A percentile compares a stretch with the other conserved stretches of the same genome.
These are phyloP conservation scores for Clavelina lepadiformis DNA, from an alignment of 23 tunicate species.

Conservation along the genomic window DNA sequence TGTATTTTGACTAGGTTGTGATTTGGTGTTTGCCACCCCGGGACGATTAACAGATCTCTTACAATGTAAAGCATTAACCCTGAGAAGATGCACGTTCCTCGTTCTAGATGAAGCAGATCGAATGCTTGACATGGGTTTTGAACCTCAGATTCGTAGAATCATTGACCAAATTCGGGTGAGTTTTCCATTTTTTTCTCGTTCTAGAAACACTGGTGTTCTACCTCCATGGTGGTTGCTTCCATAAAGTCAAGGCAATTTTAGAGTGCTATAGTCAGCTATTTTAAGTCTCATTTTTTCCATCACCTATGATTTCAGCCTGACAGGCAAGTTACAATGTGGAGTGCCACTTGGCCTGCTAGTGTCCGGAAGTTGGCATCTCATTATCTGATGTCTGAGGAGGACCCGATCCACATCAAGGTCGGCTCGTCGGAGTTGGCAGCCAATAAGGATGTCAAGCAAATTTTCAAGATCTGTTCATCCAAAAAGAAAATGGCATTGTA, in stretches of 20 bases:
- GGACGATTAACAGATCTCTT: slow-evolving; percentile 84
- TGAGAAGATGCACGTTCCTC: slow-evolving; percentile 52
- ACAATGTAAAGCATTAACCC: slow-evolving; percentile 14
- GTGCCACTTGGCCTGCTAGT: slow-evolving; percentile 97
- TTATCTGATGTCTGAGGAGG: slow-evolving; percentile 29
- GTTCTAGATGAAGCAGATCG: slow-evolving; percentile 99
- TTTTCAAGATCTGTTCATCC: slow-evolving; percentile 29
- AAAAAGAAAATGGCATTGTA: slow-evolving; percentile 27
- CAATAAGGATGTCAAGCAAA: slow-evolving; percentile 56
- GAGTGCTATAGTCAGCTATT: too few relatives aligned
- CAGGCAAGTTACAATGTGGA: slow-evolving; percentile 94
- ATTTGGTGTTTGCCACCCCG: slow-evolving; percentile 71
- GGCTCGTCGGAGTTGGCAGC: slow-evolving; percentile 83
- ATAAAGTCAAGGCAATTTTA: too few relatives aligned
- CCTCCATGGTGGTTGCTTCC: too few relatives aligned
- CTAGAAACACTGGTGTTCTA: not conserved
- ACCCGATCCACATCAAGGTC: slow-evolving; percentile 49
- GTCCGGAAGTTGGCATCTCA: slow-evolving; percentile 57
- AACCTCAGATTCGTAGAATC: slow-evolving; percentile 72
- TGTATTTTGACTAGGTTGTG: slow-evolving; percentile 30
- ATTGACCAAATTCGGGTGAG: slow-evolving; percentile 73
- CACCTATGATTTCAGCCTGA: slow-evolving; percentile 52
- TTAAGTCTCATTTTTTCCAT: not conserved
- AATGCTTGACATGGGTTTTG: slow-evolving; percentile 99
- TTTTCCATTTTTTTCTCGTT: not conserved